Base-by-base conservation (phyloP, 92 coral and sea anemone species). In the Heliopora coerulea region DNA sequence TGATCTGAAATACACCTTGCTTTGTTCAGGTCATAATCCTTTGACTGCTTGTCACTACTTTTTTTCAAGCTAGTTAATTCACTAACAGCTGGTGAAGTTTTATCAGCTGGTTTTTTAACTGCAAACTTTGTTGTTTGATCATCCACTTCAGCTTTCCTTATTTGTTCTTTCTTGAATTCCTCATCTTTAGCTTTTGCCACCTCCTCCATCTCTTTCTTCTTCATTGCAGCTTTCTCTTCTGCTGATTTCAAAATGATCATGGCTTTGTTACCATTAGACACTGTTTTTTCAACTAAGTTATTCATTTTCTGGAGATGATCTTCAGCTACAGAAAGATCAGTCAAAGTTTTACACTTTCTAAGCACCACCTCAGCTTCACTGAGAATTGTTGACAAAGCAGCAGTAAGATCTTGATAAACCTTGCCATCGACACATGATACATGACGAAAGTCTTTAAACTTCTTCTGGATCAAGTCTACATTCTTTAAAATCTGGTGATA, bases 1-100 rank as follows among this genome's bases (percentile, higher is more conserved):
- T 49, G 57, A 13, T 68, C 91, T 56, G 99, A 90, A 59, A 90
- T 87, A 49, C 86, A 65, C 5, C 75, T 74, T 41, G 80, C 54
- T 54, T 85, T 69, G 49, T 81, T 67, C 18, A 88, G 86, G 0
- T 83, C 75, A 27, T 34, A 41, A 62, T 69, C 58, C 78, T 17
- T 56, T 49, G 32, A 11, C 28, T 56, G 54, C 37, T 56, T 56
- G 28, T 44, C 7, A 21, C 48, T 8, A 77, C 73, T 14, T 68
- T 74, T 59, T 15, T 13, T 20, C 49, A 25, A 31, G 56, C 66
- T 31, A 75, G 62, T 61, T 59, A 62, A 20, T 49, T 29, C 49
- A 74, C 81, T 10, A 61, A 68, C 30, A 75, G 78, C 62, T 85
- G 86, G 26, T 54, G 65, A 59, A 65, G 79, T 15, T 72, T 82